Conservation (phyloP, 2,888 invertebrate genomes). For the Leucozona laternaria region DNA sequence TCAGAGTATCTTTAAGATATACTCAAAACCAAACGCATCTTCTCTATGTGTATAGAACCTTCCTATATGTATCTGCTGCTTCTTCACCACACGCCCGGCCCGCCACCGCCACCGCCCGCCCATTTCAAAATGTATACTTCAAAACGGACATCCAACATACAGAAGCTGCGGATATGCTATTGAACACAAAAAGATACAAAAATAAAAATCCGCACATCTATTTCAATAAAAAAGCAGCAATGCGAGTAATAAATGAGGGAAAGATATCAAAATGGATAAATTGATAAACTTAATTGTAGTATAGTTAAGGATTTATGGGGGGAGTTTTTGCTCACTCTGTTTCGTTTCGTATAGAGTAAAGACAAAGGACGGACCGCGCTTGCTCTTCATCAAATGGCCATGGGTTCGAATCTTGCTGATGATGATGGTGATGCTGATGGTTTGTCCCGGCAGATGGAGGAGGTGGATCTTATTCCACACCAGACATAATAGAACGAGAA, state of each 20-base stretch:
- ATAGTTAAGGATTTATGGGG: slow-evolving; percentile 75
- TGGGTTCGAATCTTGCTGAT: slow-evolving; percentile 8
- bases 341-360: background rate
- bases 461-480: slow-evolving; percentile 67
- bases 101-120: background rate
- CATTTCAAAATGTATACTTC: slow-evolving; percentile 26
- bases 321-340: slow-evolving; percentile 59
- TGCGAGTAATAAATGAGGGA: slow-evolving; percentile 73
- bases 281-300: slow-evolving; percentile 76
- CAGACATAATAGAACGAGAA: slow-evolving; percentile 69
- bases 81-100: background rate
- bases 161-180: slow-evolving; percentile 54
- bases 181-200: slow-evolving; percentile 46
- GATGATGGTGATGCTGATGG: slow-evolving; percentile 13
- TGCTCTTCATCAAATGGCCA: slow-evolving; percentile 7
- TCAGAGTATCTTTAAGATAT: slow-evolving; percentile 22
- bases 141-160: slow-evolving; percentile 23
- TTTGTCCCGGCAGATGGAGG: slow-evolving; percentile 48
- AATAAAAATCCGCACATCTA: slow-evolving; percentile 66
- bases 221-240: slow-evolving; percentile 57
- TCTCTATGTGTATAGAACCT: slow-evolving; percentile 11
- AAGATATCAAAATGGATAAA: slow-evolving; percentile 76
- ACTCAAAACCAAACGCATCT: slow-evolving; percentile 50
- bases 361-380: background rate
- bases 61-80: background rate